Evolutionary conservation across 1,140 invertebrate species (phyloP), one percentile per base, ranked within the genome.

Genomic region (Episyrphus balteatus): DNA sequence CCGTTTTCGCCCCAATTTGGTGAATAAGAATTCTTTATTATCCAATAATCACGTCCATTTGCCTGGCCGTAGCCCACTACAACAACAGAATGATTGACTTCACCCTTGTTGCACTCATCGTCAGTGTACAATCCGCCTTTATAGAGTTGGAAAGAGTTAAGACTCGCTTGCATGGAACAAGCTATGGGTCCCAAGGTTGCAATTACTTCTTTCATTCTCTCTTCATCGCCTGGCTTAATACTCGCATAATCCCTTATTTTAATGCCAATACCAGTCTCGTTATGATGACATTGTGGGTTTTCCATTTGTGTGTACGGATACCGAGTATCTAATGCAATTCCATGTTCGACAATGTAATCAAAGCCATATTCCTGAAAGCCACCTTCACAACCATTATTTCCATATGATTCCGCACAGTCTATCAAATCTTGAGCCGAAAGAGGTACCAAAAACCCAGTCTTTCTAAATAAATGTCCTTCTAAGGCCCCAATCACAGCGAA

Each of bases 131-230:
- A 59, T 57, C 87, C 87, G 54, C 76, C 72, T 1, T 73, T 74
- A 62, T 95, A 95, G 51, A 87, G 77, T 56, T 87, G 84, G 71
- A 98, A 91, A 5, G 79, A 78, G 18, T 77, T 68, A 21, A 81
- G 78, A 12, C 80, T 80, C 8, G 86, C 89, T 70, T 92, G 87
- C 55, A 95, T 89, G 14, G 84, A 88, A 34, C 80, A 75, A 9
- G 77, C 73, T 18, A 83, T 56, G 0, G 91, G 90, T 2, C 91
- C 91, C 51, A 88, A 72, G 3, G 83, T 86, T 45, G 86, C 84
- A 39, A 93, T 76, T 0, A 89, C 88, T 45, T 76, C 67, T 59
- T 82, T 71, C 40, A 94, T 71, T 55, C 83, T 78, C 10, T 79
- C 54, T 69, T 93, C 83, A 62, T 83, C 66, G 44, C 81, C 78